A percentile compares a stretch with the other conserved stretches of the same genome.
Conservation (phyloP, 2,113 vertebrate species). For the Physeter macrocephalus region DNA sequence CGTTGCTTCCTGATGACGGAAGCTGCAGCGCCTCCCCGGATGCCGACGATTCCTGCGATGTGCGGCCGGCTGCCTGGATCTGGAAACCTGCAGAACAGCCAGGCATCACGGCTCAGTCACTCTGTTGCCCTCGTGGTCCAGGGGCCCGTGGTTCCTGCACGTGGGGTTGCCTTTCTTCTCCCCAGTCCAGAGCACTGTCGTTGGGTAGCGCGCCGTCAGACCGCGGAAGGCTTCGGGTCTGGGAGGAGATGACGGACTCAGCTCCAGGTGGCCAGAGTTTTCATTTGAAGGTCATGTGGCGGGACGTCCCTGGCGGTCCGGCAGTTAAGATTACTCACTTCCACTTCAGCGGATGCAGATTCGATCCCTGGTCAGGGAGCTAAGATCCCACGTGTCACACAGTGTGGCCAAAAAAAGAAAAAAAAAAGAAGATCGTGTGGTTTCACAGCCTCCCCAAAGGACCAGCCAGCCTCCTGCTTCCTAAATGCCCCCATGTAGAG, state of each 20-base stretch:
- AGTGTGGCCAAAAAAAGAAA: too few relatives aligned
- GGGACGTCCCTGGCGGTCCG: too few relatives aligned
- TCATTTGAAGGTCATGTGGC: too few relatives aligned
- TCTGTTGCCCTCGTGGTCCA: not conserved
- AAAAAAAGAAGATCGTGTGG: too few relatives aligned
- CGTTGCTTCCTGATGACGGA: not conserved
- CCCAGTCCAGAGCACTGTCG: rapidly evolving
- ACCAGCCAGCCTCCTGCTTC: not conserved
- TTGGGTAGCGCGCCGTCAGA: not conserved
- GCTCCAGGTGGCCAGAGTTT: not conserved
- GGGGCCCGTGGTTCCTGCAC: not conserved
- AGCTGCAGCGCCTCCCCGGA: not conserved
- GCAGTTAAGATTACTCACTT: too few relatives aligned
- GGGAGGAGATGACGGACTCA: not conserved
- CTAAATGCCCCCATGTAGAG: not conserved
- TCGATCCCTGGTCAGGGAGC: too few relatives aligned
- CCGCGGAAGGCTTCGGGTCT: not conserved
- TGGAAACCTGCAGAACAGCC: not conserved
- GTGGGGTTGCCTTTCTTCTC: not conserved
- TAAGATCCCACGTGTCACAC: too few relatives aligned
- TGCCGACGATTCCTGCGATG: not conserved
- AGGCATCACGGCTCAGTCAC: not conserved
- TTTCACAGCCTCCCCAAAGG: not conserved
- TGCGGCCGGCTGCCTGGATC: not conserved
- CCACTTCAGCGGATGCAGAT: too few relatives aligned